Conservation (phyloP, 2,797 vertebrate genomes). For the Alcedo atthis region DNA sequence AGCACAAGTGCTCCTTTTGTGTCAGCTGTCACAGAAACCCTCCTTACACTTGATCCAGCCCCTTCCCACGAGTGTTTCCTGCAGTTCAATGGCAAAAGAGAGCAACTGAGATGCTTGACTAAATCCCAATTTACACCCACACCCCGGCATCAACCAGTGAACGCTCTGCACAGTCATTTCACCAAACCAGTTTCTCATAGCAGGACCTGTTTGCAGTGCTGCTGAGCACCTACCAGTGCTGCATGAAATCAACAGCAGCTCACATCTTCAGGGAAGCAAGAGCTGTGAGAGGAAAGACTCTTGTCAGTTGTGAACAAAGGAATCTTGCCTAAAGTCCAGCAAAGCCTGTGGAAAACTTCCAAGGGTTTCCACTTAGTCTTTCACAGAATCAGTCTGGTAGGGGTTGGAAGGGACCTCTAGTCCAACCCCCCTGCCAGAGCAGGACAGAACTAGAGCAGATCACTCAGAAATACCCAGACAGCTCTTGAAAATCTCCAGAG, state of each 20-base stretch:
- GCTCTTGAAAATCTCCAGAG: too few relatives aligned
- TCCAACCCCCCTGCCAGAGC: too few relatives aligned
- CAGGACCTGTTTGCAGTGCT: too few relatives aligned
- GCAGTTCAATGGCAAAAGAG: not conserved
- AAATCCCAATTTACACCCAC: not conserved
- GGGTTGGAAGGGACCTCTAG: too few relatives aligned
- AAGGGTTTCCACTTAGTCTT: not conserved
- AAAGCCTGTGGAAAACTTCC: not conserved
- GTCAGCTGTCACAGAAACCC: too few relatives aligned
- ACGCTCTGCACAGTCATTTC: not conserved
- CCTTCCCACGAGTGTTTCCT: not conserved
- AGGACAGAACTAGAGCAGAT: too few relatives aligned
- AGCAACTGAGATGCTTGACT: not conserved
- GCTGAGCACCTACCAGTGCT: not conserved
- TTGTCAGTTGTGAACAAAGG: not conserved
- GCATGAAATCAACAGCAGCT: not conserved
- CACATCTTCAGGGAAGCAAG: not conserved
- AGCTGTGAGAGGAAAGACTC: not conserved
- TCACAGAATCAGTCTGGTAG: too few relatives aligned
- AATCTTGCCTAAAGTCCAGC: not conserved
- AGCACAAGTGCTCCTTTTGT: not conserved
- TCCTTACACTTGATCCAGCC: rapidly evolving
- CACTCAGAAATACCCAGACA: too few relatives aligned
- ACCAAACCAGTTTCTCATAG: not conserved
- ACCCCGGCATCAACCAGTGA: not conserved